Percentiles rank a stretch among this genome's conserved stretches.
These are phyloP conservation scores for Coleophora deauratella DNA, from an alignment of 2,888 invertebrate species.

Conservation along the genomic window DNA sequence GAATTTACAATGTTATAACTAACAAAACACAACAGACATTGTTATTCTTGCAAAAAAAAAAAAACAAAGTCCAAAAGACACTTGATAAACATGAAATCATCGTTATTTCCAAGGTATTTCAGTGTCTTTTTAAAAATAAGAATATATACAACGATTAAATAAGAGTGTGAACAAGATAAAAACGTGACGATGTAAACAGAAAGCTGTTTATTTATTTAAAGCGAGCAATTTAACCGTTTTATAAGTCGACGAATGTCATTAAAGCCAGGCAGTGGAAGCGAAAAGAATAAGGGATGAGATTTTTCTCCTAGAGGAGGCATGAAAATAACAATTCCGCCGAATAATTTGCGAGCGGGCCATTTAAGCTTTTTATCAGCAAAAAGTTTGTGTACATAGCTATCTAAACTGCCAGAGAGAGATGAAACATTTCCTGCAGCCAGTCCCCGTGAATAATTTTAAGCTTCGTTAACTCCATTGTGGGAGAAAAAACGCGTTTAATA, in stretches of 20 bases:
- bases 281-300: slow-evolving; percentile 45
- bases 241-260: slow-evolving; percentile 48
- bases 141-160: too few relatives aligned
- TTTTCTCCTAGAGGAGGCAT: slow-evolving; percentile 41
- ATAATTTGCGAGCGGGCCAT: slow-evolving; percentile 63
- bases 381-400: slow-evolving; percentile 65
- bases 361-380: slow-evolving; percentile 65
- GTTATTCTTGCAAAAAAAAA: too few relatives aligned
- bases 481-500: slow-evolving; percentile 43
- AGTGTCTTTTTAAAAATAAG: too few relatives aligned
- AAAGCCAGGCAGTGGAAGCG: slow-evolving; percentile 29
- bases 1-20: too few relatives aligned
- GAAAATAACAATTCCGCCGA: slow-evolving; percentile 62
- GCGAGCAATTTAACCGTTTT: slow-evolving; percentile 49
- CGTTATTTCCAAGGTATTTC: too few relatives aligned
- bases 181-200: slow-evolving; percentile 27
- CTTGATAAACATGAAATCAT: too few relatives aligned
- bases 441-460: slow-evolving; percentile 60
- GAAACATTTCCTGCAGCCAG: slow-evolving; percentile 52
- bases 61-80: too few relatives aligned
- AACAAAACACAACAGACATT: too few relatives aligned
- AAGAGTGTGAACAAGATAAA: too few relatives aligned
- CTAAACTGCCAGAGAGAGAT: slow-evolving; percentile 48
- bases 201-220: slow-evolving; percentile 51
- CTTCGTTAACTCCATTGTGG: slow-evolving; percentile 62